Evolutionary conservation across 2,888 invertebrate genomes (phyloP).

Genomic region (Drepana falcataria): DNA sequence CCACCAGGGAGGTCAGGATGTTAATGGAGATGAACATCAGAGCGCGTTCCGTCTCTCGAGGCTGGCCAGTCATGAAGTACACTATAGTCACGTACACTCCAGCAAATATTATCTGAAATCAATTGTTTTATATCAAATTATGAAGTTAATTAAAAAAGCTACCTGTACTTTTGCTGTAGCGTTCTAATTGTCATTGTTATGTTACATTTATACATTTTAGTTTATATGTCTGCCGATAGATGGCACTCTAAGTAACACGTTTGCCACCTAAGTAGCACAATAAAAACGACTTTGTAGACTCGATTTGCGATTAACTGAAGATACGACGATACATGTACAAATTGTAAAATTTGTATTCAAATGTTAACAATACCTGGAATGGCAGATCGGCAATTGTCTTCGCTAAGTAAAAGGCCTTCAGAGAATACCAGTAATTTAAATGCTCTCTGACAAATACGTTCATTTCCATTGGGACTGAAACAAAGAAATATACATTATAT

Average conservation of each 20-base stretch:
- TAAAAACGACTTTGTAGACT: too few species aligned
- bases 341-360: too few species aligned
- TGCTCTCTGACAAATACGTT: conserved; percentile 96
- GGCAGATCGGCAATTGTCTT: conserved; percentile 98
- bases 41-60: conserved; percentile 90
- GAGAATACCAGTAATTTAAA: conserved; percentile 97
- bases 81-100: conserved; percentile 93
- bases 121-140: neutral
- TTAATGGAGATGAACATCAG: conserved; percentile 85
- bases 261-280: too few species aligned
- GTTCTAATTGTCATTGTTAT: too few species aligned
- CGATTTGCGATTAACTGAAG: too few species aligned
- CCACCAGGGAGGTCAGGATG: conserved; percentile 92
- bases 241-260: too few species aligned
- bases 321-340: too few species aligned
- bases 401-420: conserved; percentile 97
- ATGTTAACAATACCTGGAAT: conserved; percentile 85
- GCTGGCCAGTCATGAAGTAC: conserved; percentile 97
- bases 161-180: too few species aligned
- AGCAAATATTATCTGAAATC: conserved; percentile 88
- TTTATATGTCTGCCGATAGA: too few species aligned
- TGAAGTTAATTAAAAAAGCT: too few species aligned
- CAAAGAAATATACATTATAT: conserved; percentile 2
- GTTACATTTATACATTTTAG: too few species aligned
- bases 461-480: conserved; percentile 96